Conservation (phyloP, 2,888 invertebrate species). For the Coelogynopora nodosa region DNA sequence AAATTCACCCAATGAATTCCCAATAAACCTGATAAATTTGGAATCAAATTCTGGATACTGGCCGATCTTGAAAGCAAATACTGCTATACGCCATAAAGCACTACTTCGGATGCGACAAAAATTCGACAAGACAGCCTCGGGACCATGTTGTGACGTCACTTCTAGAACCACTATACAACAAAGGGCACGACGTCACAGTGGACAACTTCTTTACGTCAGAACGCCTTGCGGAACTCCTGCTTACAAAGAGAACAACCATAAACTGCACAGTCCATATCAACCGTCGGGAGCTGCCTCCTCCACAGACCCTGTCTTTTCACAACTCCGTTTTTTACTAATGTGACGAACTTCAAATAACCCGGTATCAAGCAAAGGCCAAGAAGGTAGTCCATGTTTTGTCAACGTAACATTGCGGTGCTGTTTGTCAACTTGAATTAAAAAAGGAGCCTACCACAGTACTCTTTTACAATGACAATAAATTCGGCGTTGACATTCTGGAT, state of each 20-base stretch:
- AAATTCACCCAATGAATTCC: constrained; percentile 3
- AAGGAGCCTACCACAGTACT: not conserved
- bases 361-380: constrained; percentile 23
- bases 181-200: not conserved
- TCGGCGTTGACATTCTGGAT: not conserved
- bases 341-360: not conserved
- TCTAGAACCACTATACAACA: not conserved
- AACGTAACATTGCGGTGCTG: constrained; percentile 20
- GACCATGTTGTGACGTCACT: constrained; percentile 2
- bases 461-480: constrained; percentile 9
- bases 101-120: constrained; percentile 17
- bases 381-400: constrained; percentile 3
- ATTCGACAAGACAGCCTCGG: not conserved
- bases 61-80: constrained; percentile 22
- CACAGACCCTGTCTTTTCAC: not conserved
- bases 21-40: constrained; percentile 23
- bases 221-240: constrained; percentile 1
- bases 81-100: not conserved
- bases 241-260: constrained; percentile 31
- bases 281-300: not conserved
- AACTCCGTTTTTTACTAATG: constrained; percentile 13
- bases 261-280: not conserved
- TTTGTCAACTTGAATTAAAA: not conserved
- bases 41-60: constrained; percentile 10
- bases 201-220: constrained; percentile 38